Percentiles rank a stretch among this genome's conserved stretches.
These are phyloP conservation scores for Silurus aristotelis DNA, from an alignment of 2,797 vertebrate species.

Conservation along the genomic window DNA sequence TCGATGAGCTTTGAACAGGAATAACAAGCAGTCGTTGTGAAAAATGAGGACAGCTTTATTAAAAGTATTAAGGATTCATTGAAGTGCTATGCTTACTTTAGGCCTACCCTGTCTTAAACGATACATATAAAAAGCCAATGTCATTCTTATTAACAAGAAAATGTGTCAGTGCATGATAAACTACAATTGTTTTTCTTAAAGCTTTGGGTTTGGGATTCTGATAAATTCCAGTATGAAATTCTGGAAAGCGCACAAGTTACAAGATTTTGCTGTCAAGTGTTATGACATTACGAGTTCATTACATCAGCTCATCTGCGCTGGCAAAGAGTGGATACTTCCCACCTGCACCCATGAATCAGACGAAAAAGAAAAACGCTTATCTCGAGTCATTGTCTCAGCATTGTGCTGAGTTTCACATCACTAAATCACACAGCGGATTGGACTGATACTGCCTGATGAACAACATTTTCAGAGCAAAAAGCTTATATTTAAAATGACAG, in stretches of 20 bases:
- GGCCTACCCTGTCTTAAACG: neutral
- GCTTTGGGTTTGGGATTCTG: slow-evolving; percentile 8
- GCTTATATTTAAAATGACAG: slow-evolving; percentile 35
- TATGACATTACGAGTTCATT: slow-evolving; percentile 31
- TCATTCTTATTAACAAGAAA: slow-evolving; percentile 5
- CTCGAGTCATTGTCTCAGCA: slow-evolving; percentile 19
- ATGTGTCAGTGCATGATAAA: slow-evolving; percentile 1
- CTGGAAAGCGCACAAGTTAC: neutral
- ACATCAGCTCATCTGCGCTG: slow-evolving; percentile 34
- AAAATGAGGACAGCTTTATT: slow-evolving; percentile 34
- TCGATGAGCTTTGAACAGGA: slow-evolving; percentile 10
- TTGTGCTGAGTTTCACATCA: slow-evolving; percentile 33
- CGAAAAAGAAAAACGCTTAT: slow-evolving; percentile 5
- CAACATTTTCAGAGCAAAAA: slow-evolving; percentile 41
- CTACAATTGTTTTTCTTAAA: neutral
- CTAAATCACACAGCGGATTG: slow-evolving; percentile 45
- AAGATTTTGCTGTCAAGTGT: slow-evolving; percentile 25
- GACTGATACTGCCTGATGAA: slow-evolving; percentile 31
- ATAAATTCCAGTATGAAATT: slow-evolving; percentile 12
- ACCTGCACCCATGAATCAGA: slow-evolving; percentile 32
- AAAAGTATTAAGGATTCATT: slow-evolving; percentile 8
- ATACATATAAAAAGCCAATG: slow-evolving; percentile 17
- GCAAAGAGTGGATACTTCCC: slow-evolving; percentile 30
- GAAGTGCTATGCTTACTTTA: slow-evolving; percentile 8
- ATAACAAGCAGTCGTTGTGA: neutral